Base-by-base conservation (phyloP, 2,888 invertebrate genomes). In the Mythimna loreyi region DNA sequence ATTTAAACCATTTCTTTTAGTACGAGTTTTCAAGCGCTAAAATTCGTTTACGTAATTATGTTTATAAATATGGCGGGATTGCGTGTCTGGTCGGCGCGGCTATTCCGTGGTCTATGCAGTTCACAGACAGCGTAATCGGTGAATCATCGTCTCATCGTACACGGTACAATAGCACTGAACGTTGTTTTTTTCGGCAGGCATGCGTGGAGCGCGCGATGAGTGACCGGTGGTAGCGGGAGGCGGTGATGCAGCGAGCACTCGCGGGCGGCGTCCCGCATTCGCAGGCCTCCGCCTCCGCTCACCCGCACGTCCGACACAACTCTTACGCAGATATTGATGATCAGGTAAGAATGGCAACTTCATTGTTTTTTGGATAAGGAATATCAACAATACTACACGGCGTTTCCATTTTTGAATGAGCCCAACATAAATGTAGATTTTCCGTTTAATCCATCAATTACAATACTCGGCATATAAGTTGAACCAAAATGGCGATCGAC, bases 191-290 rank as follows among this genome's bases (percentile, higher is more conserved):
- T 59, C 23, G 57, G 23, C 85, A 90, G 91, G 89, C 78, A 89
- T 90, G 85, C 78, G 81, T 81, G 76, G 78, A 81, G 81, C 86
- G 86, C 85, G 88, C 90, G 87, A 92, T 92, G 93, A 92, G 91
- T 92, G 92, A 91, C 71, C 88, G 86, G 91, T 92, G 93, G 91
- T 93, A 94, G 94, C 91, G 92, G 92, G 89, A 86, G 93, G 93
- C 92, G 94, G 96, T 93, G 92, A 95, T 95, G 95, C 95, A 95
- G 94, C 95, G 96, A 88, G 93, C 90, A 68, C 91, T 91, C 88
- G 93, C 91, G 92, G 93, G 95, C 93, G 95, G 93, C 91, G 92
- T 92, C 88, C 92, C 93, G 92, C 94, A 91, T 91, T 92, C 93
- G 92, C 94, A 92, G 88, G 89, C 90, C 87, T 88, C 91, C 89